Percentiles rank a stretch among this genome's conserved stretches.
Conservation (phyloP, 2,888 invertebrate species). For the Bedellia somnulentella region DNA sequence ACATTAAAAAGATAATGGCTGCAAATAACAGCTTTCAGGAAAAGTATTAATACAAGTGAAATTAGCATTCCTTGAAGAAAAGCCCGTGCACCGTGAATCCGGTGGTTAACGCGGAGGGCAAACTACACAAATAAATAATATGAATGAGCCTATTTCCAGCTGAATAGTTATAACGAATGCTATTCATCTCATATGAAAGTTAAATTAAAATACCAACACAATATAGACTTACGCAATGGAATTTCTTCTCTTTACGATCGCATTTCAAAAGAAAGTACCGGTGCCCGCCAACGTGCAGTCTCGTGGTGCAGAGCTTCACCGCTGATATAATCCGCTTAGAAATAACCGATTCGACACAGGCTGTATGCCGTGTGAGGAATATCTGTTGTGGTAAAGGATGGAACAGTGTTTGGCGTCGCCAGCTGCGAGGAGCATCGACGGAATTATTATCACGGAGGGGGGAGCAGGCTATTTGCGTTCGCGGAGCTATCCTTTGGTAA, state of each 20-base stretch:
- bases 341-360: slow-evolving; percentile 18
- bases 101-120: no score
- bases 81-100: no score
- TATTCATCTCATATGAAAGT: slow-evolving; percentile 29
- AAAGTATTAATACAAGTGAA: no score
- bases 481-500: no score
- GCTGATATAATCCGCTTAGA: slow-evolving; percentile 17
- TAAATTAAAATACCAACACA: slow-evolving; percentile 27
- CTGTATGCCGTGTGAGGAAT: slow-evolving; percentile 14
- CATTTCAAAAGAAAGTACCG: slow-evolving; percentile 42
- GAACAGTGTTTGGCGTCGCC: slow-evolving; percentile 18
- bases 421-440: slow-evolving; percentile 45
- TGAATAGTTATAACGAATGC: slow-evolving; percentile 11
- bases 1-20: no score
- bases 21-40: no score
- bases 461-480: slow-evolving; percentile 39
- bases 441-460: slow-evolving; percentile 39
- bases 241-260: slow-evolving; percentile 29
- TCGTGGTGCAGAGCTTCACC: no score
- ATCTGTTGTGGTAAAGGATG: background rate
- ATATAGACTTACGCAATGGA: slow-evolving; percentile 19
- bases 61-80: no score
- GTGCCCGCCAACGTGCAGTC: slow-evolving; percentile 6
- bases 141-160: no score
- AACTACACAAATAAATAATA: no score